Evolutionary conservation across 1,140 invertebrate species (phyloP), one percentile per base, ranked within the genome.

Genomic region (Paramacrobiotus metropolitanus): DNA sequence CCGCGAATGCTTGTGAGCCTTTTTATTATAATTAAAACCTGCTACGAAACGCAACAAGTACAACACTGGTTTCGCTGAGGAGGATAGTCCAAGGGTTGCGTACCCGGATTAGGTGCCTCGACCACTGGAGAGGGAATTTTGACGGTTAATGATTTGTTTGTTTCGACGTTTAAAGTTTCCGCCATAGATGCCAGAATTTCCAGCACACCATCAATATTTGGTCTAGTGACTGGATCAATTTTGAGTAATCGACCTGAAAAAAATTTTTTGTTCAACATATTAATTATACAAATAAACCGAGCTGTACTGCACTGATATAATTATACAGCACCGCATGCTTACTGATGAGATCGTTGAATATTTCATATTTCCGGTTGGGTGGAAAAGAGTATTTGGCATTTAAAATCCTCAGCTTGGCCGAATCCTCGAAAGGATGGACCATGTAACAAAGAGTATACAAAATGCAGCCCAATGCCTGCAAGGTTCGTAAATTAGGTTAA

Each of bases 341-440:
- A 86, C 85, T 77, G 65, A 96, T 90, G 55, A 96, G 80, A 66
- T 90, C 84, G 75, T 94, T 83, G 69, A 94, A 87, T 70, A 86
- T 84, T 62, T 80, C 77, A 69, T 84, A 85, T 61, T 81, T 79
- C 74, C 92, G 86, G 62, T 80, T 78, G 21, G 81, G 78, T 63
- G 91, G 83, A 55, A 93, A 79, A 55, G 77, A 80, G 73, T 87
- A 97, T 70, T 96, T 98, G 63, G 84, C 92, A 78, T 98, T 98
- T 3, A 97, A 78, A 65, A 98, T 96, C 45, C 76, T 81, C 64
- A 99, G 72, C 73, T 98, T 98, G 31, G 92, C 92, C 2, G 80
- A 81, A 76, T 98, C 95, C 70, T 95, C 89, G 74, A 94, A 99
- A 9, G 95, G 95, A 79, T 99, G 95, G 64, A 83, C 81, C 71